Evolutionary conservation across 2,888 invertebrate species (phyloP).

Genomic region (Saturnia japonica): DNA sequence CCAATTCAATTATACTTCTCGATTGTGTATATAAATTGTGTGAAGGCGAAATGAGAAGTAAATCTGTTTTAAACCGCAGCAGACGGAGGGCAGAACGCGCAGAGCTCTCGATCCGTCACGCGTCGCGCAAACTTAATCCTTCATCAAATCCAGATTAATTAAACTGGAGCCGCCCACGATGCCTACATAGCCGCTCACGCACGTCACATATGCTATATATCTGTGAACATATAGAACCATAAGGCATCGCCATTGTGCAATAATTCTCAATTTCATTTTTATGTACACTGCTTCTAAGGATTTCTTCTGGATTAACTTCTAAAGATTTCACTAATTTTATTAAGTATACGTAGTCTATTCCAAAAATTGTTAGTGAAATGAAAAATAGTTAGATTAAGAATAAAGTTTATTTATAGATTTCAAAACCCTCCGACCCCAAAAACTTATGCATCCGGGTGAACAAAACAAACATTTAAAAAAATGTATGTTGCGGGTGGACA

Average conservation of each 20-base stretch:
- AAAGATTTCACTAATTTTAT: background rate
- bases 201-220: conserved; percentile 57
- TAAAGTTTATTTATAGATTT: too few species aligned
- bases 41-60: conserved; percentile 66
- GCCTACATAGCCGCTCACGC: conserved; percentile 59
- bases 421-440: too few species aligned
- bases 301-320: background rate
- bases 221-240: conserved; percentile 38
- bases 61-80: conserved; percentile 74
- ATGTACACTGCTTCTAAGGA: background rate
- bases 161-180: conserved; percentile 67
- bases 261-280: too few species aligned
- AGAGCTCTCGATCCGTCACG: conserved; percentile 77
- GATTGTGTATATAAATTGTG: conserved; percentile 70
- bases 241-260: conserved; percentile 23
- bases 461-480: too few species aligned
- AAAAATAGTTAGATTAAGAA: too few species aligned
- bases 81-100: conserved; percentile 55
- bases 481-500: too few species aligned
- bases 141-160: conserved; percentile 81
- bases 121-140: conserved; percentile 75
- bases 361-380: background rate
- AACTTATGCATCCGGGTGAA: too few species aligned
- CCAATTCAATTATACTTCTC: conserved; percentile 51
- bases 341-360: background rate